phyloP scores from a whole-genome alignment of 2,113 vertebrate species.

The Etia nguti region DNA sequence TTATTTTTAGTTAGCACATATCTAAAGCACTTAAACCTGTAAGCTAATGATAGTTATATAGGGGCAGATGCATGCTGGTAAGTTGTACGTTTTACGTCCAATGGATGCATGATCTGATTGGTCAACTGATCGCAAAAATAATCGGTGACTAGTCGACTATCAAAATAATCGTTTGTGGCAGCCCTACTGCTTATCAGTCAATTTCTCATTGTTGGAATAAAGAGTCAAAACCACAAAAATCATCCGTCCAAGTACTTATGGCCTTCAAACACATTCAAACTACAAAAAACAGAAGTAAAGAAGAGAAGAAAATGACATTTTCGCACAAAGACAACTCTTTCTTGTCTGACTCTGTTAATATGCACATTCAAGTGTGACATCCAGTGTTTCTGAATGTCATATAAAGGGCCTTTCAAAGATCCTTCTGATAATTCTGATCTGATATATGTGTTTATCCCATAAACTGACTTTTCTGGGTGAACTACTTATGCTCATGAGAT shows the following conservation, averaged over 20 bases:
- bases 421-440: background rate
- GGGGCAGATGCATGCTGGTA: too few relatives aligned
- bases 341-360: background rate
- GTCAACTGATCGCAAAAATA: too few relatives aligned
- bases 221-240: background rate
- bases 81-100: too few relatives aligned
- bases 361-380: background rate
- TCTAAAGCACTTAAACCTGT: too few relatives aligned
- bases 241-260: background rate
- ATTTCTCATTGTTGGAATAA: background rate
- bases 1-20: too few relatives aligned
- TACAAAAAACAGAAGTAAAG: background rate
- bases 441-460: background rate
- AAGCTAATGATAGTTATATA: too few relatives aligned
- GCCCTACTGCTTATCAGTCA: background rate
- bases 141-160: too few relatives aligned
- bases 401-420: background rate
- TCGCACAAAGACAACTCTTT: rapidly evolving
- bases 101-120: too few relatives aligned
- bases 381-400: background rate
- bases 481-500: background rate
- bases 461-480: background rate
- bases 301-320: background rate
- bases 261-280: background rate
- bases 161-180: too few relatives aligned